Evolutionary conservation across 2,888 invertebrate genomes (phyloP), one percentile per base, ranked within the genome.

Genomic region (Buathra laborator): DNA sequence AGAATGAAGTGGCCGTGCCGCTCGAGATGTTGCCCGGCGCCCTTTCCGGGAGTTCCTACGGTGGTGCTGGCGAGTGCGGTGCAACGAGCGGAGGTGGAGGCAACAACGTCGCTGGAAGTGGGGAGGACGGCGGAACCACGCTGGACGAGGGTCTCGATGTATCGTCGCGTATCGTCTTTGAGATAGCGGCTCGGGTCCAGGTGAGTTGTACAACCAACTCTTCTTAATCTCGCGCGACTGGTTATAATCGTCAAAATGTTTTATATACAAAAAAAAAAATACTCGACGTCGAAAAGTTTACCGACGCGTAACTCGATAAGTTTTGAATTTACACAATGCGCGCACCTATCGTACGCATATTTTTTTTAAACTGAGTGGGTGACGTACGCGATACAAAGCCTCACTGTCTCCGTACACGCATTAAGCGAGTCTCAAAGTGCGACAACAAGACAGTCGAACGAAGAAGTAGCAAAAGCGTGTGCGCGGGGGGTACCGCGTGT

Each of bases 141-240:
- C n/a, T 32, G 67, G 75, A 79, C 67, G 79, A 70, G 81, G 81
- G 75, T 71, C 51, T 14, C 81, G 66, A 81, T 64, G 71, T 64
- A 64, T 84, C 79, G 19, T 46, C 76, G 48, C 77, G 59, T n/a
- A 51, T 37, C 67, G 68, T 48, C 46, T 75, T 44, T 53, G 86
- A 89, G 72, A 87, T 90, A 70, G 87, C 86, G 70, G 86, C 87
- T 32, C 84, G 88, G 76, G 86, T 89, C 81, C 89, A 90, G 88
- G 90, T 89, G 81, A 87, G 88, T 86, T 68, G 29, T 48, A 43
- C 37, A 37, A 9, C 37, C 37, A 5, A 37, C 37, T 37, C 37
- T 37, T 9, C 9, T 37, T 37, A 9, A 5, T 37, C 37, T 37
- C 37, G 37, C 37, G 7, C 37, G 37, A 7, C 9, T 37, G 7